Evolutionary conservation across 2,888 invertebrate genomes (phyloP).

Genomic region (Silvanus unidentatus): DNA sequence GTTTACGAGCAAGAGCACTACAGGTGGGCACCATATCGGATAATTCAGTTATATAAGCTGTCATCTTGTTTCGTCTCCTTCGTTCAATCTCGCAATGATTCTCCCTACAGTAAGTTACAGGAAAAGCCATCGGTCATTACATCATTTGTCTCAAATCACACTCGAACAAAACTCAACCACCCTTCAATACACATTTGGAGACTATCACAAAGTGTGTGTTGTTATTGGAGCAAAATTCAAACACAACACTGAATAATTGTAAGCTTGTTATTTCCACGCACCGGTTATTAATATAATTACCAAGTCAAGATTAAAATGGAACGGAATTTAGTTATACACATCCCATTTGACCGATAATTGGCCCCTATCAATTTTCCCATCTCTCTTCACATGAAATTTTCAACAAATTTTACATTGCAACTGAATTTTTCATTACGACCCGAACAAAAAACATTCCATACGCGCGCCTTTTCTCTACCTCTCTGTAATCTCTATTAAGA

Average conservation of each 20-base stretch:
- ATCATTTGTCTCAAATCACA: constrained; percentile 20
- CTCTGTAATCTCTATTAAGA: constrained; percentile 42
- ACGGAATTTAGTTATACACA: constrained; percentile 10
- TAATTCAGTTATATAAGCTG: constrained; percentile 98
- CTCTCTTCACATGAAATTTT: too few species aligned
- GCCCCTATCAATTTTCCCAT: constrained; percentile 6
- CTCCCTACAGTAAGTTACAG: constrained; percentile 70
- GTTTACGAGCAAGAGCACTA: constrained; percentile 94
- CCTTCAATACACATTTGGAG: neutral
- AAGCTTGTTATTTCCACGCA: constrained; percentile 21
- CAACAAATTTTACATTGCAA: too few species aligned
- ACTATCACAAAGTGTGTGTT: too few species aligned
- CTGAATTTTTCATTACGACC: too few species aligned
- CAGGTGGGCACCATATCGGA: constrained; percentile 99
- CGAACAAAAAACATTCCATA: neutral
- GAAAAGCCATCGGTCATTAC: constrained; percentile 39
- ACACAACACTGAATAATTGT: constrained; percentile 18
- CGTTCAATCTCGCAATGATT: constrained; percentile 99
- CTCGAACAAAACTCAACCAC: too few species aligned
- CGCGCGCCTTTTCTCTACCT: constrained; percentile 25
- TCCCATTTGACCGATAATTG: constrained; percentile 5
- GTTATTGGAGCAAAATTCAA: too few species aligned
- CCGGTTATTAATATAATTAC: constrained; percentile 20
- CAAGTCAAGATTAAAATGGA: constrained; percentile 14
- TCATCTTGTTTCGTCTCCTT: constrained; percentile 98